Evolutionary conservation across 1,140 invertebrate genomes (phyloP).

Genomic region (Melipona quadrifasciata): DNA sequence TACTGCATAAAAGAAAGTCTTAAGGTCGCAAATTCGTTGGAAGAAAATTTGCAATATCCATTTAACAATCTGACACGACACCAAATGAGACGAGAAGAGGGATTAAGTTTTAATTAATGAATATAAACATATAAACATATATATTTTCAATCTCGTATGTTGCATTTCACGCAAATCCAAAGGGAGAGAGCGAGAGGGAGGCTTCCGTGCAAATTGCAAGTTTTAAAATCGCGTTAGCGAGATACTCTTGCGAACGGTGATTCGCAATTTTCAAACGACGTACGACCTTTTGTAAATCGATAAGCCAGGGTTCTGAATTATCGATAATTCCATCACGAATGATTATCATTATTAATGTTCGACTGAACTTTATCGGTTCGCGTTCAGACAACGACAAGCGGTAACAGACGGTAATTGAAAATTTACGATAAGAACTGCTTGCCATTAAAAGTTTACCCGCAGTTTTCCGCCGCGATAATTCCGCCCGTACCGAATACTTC

Average conservation of each 20-base stretch:
- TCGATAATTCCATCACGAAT: no score
- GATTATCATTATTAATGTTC: not conserved
- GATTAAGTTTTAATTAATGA: slow-evolving; percentile 6
- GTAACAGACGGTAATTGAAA: not conserved
- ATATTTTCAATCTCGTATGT: not conserved
- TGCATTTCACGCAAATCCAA: slow-evolving; percentile 20
- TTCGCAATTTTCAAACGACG: not conserved
- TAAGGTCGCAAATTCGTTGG: not conserved
- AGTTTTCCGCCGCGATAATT: not conserved
- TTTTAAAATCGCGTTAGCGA: not conserved
- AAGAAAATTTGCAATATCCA: not conserved
- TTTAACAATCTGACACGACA: not conserved
- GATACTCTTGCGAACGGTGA: not conserved
- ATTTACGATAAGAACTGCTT: not conserved
- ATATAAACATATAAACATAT: no score
- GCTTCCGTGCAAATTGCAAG: not conserved
- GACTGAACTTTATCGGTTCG: no score
- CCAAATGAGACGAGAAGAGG: not conserved
- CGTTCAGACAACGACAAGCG: not conserved
- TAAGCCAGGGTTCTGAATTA: not conserved
- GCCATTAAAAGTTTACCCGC: not conserved
- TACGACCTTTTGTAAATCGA: not conserved
- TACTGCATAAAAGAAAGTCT: not conserved
- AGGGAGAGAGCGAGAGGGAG: not conserved
- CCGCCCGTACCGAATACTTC: not conserved